Evolutionary conservation across 2,797 vertebrate species (phyloP).

Genomic region (Stomatorhinus walkeri): DNA sequence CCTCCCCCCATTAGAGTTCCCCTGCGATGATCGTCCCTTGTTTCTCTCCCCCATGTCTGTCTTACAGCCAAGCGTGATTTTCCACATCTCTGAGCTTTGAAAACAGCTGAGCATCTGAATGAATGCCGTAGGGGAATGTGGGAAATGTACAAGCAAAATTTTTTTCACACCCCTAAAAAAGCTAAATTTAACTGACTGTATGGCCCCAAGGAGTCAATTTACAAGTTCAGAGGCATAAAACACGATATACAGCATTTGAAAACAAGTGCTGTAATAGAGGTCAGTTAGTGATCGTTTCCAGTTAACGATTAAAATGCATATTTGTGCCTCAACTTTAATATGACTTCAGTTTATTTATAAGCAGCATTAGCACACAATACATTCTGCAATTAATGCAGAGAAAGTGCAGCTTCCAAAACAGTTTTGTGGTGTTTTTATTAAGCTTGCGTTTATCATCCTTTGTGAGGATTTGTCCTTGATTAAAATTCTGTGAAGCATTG

Average conservation of each 20-base stretch:
- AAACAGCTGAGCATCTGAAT: not conserved
- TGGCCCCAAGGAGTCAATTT: not conserved
- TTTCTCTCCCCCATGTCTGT: not conserved
- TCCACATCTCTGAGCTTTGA: not conserved
- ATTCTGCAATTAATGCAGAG: constrained; percentile 17
- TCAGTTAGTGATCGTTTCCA: constrained; percentile 2
- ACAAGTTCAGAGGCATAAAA: not conserved
- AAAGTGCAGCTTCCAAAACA: constrained; percentile 14
- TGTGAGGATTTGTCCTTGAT: constrained; percentile 19
- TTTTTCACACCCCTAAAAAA: not conserved
- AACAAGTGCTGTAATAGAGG: not conserved
- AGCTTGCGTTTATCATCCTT: constrained; percentile 13
- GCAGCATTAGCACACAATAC: constrained; percentile 9
- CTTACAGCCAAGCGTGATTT: not conserved
- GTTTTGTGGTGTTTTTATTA: constrained; percentile 16
- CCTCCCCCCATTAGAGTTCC: not conserved
- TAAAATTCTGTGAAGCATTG: constrained; percentile 22
- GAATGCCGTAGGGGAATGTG: not conserved
- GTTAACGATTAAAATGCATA: not conserved
- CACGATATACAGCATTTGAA: not conserved
- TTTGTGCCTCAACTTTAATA: not conserved
- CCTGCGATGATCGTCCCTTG: not conserved
- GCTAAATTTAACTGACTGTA: constrained; percentile 6
- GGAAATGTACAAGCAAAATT: not conserved
- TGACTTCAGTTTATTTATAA: constrained; percentile 11